Evolutionary conservation across 1,140 invertebrate species (phyloP), one percentile per base, ranked within the genome.

Genomic region (Himalopsyche phryganea): DNA sequence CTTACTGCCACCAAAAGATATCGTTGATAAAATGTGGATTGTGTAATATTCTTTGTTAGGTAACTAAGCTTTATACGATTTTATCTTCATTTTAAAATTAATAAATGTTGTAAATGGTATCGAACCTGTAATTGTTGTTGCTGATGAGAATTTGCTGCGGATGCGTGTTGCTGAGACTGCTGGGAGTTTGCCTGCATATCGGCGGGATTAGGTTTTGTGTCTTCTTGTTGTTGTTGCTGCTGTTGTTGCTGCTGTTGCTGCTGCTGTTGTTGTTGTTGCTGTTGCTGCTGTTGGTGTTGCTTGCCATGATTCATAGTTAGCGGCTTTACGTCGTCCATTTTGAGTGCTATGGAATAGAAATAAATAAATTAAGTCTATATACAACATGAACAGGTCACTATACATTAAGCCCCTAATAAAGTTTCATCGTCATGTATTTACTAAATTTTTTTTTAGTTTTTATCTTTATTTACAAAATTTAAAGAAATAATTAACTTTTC

Each of bases 291-390:
- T 38, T 79, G 49, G 18, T 44, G 40, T 23, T 23, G 38, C 13
- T 33, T 28, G 20, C 58, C 54, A 48, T 63, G 61, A 33, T 59
- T 64, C 58, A 60, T 63, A n/a, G 36, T 65, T 48, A 65, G 32
- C 3, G 76, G 76, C 48, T 78, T 78, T 13, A 78, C 76, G 61
- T 79, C 76, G 50, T 79, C 76, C 58, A 79, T 61, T 67, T 77
- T 79, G 45, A 77, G 65, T 23, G 75, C 74, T 76, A 65, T 19
- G 41, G 13, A 51, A 52, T 51, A 57, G 18, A 20, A 33, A 54
- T 46, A 20, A 46, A 23, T 36, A 6, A 35, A 35, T 7, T 35
- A 6, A 35, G n/a, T 35, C n/a, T 6, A 35, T 6, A 35, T 35
- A 35, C 33, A 7, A 7, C 33, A 35, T 35, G 33, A n/a, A n/a